phyloP scores from a whole-genome alignment of 2,888 invertebrate genomes.

The Dinocampus coccinellae region DNA sequence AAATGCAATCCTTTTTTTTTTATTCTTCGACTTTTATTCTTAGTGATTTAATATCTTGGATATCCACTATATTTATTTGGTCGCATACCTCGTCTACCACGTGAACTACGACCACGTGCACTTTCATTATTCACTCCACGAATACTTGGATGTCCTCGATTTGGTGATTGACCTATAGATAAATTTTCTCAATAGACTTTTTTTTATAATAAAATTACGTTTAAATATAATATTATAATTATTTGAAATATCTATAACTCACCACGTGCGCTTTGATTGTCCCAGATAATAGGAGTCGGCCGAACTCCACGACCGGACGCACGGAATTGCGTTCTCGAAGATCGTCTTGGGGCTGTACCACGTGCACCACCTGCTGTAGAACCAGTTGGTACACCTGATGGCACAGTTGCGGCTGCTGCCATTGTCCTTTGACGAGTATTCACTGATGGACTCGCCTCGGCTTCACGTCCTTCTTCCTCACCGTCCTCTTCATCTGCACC shows the following conservation, averaged over 20 bases:
- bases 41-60: constrained; percentile 45
- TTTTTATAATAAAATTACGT: constrained; percentile 8
- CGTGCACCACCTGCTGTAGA: constrained; percentile 49
- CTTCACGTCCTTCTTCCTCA: constrained; percentile 83
- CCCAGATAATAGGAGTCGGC: constrained; percentile 78
- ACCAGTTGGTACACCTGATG: constrained; percentile 52
- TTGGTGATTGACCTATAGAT: constrained; percentile 49
- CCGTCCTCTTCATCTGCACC: constrained; percentile 62
- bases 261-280: constrained; percentile 62
- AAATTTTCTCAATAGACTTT: constrained; percentile 1
- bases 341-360: constrained; percentile 58
- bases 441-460: constrained; percentile 80
- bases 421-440: constrained; percentile 70
- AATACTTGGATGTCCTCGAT: constrained; percentile 53
- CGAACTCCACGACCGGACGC: constrained; percentile 65
- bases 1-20: constrained; percentile 41
- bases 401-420: constrained; percentile 63
- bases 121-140: constrained; percentile 54
- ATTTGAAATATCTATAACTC: constrained; percentile 15
- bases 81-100: constrained; percentile 58
- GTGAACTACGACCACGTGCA: constrained; percentile 54
- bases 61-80: constrained; percentile 45
- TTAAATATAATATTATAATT: neutral
- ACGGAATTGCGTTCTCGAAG: constrained; percentile 62
- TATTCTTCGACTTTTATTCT: neutral